Evolutionary conservation across 2,888 invertebrate species (phyloP), one percentile per base, ranked within the genome.

Genomic region (Acanthoscelides obtectus): DNA sequence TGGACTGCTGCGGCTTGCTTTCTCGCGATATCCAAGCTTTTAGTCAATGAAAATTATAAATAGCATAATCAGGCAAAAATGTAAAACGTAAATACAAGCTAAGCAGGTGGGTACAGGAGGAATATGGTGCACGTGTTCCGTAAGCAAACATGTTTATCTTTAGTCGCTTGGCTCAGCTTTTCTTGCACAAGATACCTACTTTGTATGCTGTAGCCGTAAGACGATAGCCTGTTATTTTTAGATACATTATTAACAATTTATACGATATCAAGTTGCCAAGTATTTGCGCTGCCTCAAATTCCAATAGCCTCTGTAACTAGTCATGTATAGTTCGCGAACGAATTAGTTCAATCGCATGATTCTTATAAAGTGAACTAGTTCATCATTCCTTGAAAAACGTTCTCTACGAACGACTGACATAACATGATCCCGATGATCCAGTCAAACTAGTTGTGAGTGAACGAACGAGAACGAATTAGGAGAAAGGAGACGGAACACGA

Each of bases 161-260:
- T 20, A 22, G 22, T 69, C 69, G 65, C 72, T 72, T 72, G 66
- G 66, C 67, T 70, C 72, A 72, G 72, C 72, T 72, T 72, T 72
- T 72, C 69, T 64, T 67, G 22, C 17, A 45, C 17, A 45, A 12
- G 45, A 45, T 45, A 45, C 45, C 45, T 45, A 45, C 45, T 45
- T 45, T 45, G 45, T 45, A 45, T 45, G 45, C 45, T 6, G 45
- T 45, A 45, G 45, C 45, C 12, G 45, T 45, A 45, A 45, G 45
- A 45, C 45, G 45, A 45, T 45, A 45, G 45, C 45, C 45, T 45
- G 45, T 45, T 45, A 45, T 45, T 45, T 45, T 12, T 45, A 45
- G 45, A 45, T 12, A 45, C 25, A 25, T 25, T 45, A 45, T 12
- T 45, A 45, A 45, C 3, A 12, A 45, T 45, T 45, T 17, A 45